Base-by-base conservation (phyloP, 2,888 invertebrate genomes). In the Drosophila nr. perissopoda region DNA sequence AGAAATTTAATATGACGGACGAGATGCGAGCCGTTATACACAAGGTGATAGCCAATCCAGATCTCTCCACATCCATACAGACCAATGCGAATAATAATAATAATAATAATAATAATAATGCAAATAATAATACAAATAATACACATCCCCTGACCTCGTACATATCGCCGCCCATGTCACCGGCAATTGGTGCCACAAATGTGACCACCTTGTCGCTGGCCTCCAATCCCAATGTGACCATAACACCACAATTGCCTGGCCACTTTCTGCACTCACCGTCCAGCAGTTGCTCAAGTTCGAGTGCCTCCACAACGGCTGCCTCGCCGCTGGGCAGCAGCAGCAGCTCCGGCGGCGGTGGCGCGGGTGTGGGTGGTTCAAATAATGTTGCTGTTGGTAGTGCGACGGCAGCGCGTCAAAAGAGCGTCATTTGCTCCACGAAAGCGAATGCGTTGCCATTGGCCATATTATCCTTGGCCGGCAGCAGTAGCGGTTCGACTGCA, bases 11-110 rank as follows among this genome's bases (percentile, higher is more conserved):
- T 83, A 92, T 92, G 92, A 91, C 92, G 6, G 92, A 92, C 62
- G 92, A 92, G 83, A 92, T 92, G 92, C 90, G 91, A 34, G 92
- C 92, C 13, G 92, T 92, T n/a, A 92, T 92, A 40, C 92, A 92
- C 56, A 92, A 92, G 65, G 92, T 92, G 27, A 74, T 92, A 33
- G 89, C 92, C 59, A 92, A 92, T 90, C 92, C 92, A 10, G 92
- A 92, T 80, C 80, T 92, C 42, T 92, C 92, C 54, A 92, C 92
- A 1, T 92, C 91, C 40, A 92, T 92, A 76, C 92, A 92, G 62
- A 92, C 92, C 5, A 92, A 92, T 78, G 84, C 90, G 58, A 75
- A 75, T 62, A 61, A 51, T 3, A 45, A 52, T 11, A 49, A 40
- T 4, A 45, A 52, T 11, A 49, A 40, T 4, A 31, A 61, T 18